Evolutionary conservation across 2,113 vertebrate species (phyloP).

Genomic region (Tenebrosternarchus preto): DNA sequence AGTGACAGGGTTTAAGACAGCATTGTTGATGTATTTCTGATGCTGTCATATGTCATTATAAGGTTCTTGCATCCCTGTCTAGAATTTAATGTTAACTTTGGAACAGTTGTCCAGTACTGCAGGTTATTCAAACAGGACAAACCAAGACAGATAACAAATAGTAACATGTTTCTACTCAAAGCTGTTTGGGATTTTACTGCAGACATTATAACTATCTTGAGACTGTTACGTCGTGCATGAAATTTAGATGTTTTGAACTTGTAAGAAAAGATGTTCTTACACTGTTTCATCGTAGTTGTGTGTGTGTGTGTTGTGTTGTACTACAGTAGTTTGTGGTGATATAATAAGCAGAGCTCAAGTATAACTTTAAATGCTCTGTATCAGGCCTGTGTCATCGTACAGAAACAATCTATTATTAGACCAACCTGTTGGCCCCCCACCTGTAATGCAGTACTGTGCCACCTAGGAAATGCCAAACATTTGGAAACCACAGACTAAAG

Average conservation of each 20-base stretch:
- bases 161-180: neutral
- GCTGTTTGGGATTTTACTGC: neutral
- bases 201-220: neutral
- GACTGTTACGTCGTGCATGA: neutral
- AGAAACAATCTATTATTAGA: slow-evolving; percentile 7
- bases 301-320: neutral
- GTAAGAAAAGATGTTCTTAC: neutral
- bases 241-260: neutral
- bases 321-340: neutral
- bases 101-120: slow-evolving; percentile 1
- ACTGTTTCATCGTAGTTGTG: neutral
- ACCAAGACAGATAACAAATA: neutral
- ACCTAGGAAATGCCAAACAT: neutral
- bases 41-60: neutral
- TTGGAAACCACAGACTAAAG: neutral
- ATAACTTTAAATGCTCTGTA: neutral
- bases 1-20: neutral
- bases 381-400: slow-evolving; percentile 20
- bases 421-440: neutral
- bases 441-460: neutral
- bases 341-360: neutral
- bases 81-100: neutral
- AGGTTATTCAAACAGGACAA: slow-evolving; percentile 1
- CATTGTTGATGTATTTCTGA: neutral
- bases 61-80: neutral